phyloP scores from a whole-genome alignment of 2,888 invertebrate species.

The Mythimna vitellina region DNA sequence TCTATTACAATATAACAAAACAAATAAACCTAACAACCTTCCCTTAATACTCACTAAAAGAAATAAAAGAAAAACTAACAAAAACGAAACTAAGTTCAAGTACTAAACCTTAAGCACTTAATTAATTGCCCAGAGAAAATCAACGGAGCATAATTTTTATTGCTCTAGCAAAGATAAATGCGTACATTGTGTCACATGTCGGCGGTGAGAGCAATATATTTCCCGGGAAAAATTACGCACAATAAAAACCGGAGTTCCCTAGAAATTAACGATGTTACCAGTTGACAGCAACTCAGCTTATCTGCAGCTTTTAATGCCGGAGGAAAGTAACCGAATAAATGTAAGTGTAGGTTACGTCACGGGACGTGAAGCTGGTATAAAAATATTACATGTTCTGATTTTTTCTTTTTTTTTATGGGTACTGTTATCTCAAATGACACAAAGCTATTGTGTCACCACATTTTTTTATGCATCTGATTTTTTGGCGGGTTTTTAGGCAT shows the following conservation, averaged over 20 bases:
- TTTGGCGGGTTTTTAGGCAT: too few species aligned
- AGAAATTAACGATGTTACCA: conserved; percentile 87
- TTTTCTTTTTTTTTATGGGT: too few species aligned
- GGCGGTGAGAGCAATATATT: conserved; percentile 74
- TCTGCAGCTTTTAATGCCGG: conserved; percentile 83
- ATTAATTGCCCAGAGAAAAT: conserved; percentile 61
- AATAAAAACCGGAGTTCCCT: conserved; percentile 85
- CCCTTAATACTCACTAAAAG: conserved; percentile 61
- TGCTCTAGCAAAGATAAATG: conserved; percentile 77
- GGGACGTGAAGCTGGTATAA: conserved; percentile 4
- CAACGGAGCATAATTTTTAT: conserved; percentile 67
- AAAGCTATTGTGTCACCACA: too few species aligned
- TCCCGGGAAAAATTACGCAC: conserved; percentile 79
- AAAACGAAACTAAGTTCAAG: conserved; percentile 61
- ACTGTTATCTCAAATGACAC: too few species aligned
- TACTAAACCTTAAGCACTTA: conserved; percentile 43
- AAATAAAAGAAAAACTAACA: conserved; percentile 64
- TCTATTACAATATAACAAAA: conserved; percentile 19
- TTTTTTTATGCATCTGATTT: too few species aligned
- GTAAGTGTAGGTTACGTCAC: conserved; percentile 49
- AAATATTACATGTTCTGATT: too few species aligned
- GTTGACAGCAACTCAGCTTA: conserved; percentile 86
- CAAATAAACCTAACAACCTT: conserved; percentile 42
- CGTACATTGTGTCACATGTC: conserved; percentile 80
- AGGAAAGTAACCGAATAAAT: conserved; percentile 71